These are phyloP conservation scores for Brachyopa scutellaris DNA, from an alignment of 2,888 invertebrate species.

Conservation along the genomic window DNA sequence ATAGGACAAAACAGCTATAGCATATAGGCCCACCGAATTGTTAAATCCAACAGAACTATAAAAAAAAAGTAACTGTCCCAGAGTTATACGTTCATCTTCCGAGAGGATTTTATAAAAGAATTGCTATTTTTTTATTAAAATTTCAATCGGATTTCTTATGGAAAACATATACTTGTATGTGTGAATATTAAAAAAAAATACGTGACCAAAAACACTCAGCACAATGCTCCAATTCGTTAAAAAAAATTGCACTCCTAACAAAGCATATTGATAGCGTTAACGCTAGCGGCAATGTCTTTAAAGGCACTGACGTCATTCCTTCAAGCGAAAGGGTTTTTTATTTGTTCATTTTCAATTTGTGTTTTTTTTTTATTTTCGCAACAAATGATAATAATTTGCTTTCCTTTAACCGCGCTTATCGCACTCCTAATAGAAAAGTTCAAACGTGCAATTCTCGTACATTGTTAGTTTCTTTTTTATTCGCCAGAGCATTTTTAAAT, in stretches of 20 bases:
- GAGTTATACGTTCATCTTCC: too few relatives aligned
- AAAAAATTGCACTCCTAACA: slow-evolving; percentile 8
- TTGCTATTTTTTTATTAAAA: too few relatives aligned
- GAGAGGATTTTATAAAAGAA: too few relatives aligned
- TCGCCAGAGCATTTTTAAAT: slow-evolving; percentile 37
- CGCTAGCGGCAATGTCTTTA: slow-evolving; percentile 12
- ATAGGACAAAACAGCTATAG: too few relatives aligned
- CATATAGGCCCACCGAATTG: too few relatives aligned
- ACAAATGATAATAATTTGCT: slow-evolving; percentile 32
- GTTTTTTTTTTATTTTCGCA: not conserved
- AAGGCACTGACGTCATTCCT: slow-evolving; percentile 32
- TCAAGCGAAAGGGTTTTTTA: slow-evolving; percentile 9
- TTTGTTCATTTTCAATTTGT: slow-evolving; percentile 2
- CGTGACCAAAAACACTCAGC: slow-evolving; percentile 33
- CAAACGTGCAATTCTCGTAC: slow-evolving; percentile 63
- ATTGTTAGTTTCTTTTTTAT: slow-evolving; percentile 58
- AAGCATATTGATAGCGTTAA: slow-evolving; percentile 19
- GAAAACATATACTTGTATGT: too few relatives aligned
- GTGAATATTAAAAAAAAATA: too few relatives aligned
- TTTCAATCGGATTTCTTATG: too few relatives aligned
- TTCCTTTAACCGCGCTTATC: slow-evolving; percentile 57
- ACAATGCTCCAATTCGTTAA: slow-evolving; percentile 33
- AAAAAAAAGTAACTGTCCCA: too few relatives aligned
- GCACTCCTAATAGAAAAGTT: slow-evolving; percentile 56
- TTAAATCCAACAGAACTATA: too few relatives aligned